Evolutionary conservation across 2,888 invertebrate species (phyloP), one percentile per base, ranked within the genome.

Genomic region (Eristalis intricaria): DNA sequence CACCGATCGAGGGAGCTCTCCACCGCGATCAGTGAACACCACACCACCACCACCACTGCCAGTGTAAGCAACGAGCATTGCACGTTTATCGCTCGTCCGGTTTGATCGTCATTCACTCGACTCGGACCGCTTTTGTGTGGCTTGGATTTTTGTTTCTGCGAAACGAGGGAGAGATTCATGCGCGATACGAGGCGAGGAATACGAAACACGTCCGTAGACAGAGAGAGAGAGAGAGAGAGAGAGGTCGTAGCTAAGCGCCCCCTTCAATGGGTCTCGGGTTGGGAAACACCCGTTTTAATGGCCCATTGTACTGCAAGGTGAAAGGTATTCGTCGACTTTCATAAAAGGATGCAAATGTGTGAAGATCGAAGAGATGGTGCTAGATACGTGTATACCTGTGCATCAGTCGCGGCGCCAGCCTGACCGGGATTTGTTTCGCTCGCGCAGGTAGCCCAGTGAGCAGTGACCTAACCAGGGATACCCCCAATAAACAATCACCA

Each of bases 1-100:
- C 58, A 65, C 35, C 61, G 8, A 40, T 35, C 73, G 76, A 38
- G 13, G 10, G 32, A 4, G 4, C 38, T 61, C 69, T 61, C 64
- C 81, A 71, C 76, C 32, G 32, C 29, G 2, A 5, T 23, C 77
- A 69, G 32, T 10, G n/a, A 40, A 4, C 19, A 68, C 35, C 22
- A 64, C 71, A 73, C 69, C 26, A 26, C 26, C 26, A 2, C 35
- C 22, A 32, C 1, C 32, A 10, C 8, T 64, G 68, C 68, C 69
- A 77, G 73, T 74, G 65, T 77, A 70, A 77, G 76, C 76, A 71
- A 38, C 64, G 56, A 78, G 69, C 78, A 78, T 86, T 78, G 81
- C 77, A 86, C 74, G 78, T 86, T 86, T 78, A 78, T 78, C 65
- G 70, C 70, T 82, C 74, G 81, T 80, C 68, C 74, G 77, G 81